Percentiles rank a stretch among this genome's conserved stretches.
Evolutionary conservation across 2,888 invertebrate species (phyloP).

Genomic region (Lochmaea crataegi): DNA sequence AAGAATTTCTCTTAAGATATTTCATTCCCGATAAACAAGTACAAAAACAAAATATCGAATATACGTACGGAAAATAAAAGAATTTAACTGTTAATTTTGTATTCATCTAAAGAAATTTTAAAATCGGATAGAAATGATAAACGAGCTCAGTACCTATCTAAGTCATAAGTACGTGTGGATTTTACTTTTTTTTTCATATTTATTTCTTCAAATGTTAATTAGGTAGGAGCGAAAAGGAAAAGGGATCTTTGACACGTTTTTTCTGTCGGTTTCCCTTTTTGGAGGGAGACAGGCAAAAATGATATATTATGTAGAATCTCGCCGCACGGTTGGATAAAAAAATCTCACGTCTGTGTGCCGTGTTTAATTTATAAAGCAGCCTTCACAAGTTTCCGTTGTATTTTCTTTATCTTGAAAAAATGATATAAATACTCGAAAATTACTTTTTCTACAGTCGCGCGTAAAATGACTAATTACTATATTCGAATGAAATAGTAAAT

Average conservation of each 20-base stretch:
- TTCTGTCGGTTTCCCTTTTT: slow-evolving; percentile 3
- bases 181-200: background rate
- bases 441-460: too few relatives aligned
- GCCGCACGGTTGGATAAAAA: slow-evolving; percentile 43
- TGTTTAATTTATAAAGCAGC: slow-evolving; percentile 48
- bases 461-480: too few relatives aligned
- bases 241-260: background rate
- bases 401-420: background rate
- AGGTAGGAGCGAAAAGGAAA: background rate
- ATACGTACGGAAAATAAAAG: too few relatives aligned
- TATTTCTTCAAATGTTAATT: slow-evolving; percentile 1
- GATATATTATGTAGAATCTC: slow-evolving; percentile 31
- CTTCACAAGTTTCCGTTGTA: slow-evolving; percentile 25
- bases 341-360: slow-evolving; percentile 46
- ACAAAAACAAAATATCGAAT: too few relatives aligned
- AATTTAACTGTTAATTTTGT: too few relatives aligned
- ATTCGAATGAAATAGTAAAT: too few relatives aligned
- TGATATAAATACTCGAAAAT: background rate
- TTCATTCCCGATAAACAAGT: background rate
- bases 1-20: slow-evolving; percentile 10
- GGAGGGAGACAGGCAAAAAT: slow-evolving; percentile 20
- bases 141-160: background rate
- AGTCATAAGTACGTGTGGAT: background rate
- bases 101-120: background rate
- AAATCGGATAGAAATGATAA: background rate